Base-by-base conservation (phyloP, 2,888 invertebrate genomes). In the Flabesymbios commensalis region DNA sequence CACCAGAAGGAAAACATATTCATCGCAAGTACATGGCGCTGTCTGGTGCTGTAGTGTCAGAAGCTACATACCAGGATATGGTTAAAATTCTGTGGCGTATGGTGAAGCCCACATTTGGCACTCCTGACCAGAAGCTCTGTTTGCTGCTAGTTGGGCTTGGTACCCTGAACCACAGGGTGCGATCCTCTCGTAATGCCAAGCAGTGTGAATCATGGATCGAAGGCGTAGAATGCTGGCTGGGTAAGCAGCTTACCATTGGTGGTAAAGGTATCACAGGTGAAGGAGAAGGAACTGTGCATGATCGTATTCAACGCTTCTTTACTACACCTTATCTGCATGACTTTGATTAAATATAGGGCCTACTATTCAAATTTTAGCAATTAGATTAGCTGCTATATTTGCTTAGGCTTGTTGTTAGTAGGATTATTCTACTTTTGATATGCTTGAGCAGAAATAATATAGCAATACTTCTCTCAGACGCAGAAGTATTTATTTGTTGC, bases 281-380 rank as follows among this genome's bases (percentile, higher is more conserved):
- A 2, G 64, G 64, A 2, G 64, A 64, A 29, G 64, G 64, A 1
- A 24, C 53, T 3, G 61, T 61, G n/a, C 26, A 7, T 7, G 61
- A 64, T 28, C 26, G 64, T 2, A 57, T 64, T 28, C 48, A 39
- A 28, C 36, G 58, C 5, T 64, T 64, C 45, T 55, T 64, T 31
- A 54, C 58, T 5, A 64, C 53, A 5, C 64, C 64, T 2, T 64
- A 64, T 54, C 61, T 64, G 5, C 64, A 64, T 28, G 64, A 64
- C 29, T 64, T 64, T 61, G 64, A 64, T 45, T 64, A 45, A 22
- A 45, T 7, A n/a, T 19, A n/a, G 24, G 17, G 22, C 22, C 10
- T 36, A 10, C 39, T 36, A 10, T 14, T 36, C 39, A n/a, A 36
- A 36, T n/a, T n/a, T n/a, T n/a, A n/a, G n/a, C n/a, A n/a, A n/a